Percentiles rank a stretch among this genome's conserved stretches.
Conservation (phyloP, 2,113 vertebrate species). For the Oostethus manadensis region DNA sequence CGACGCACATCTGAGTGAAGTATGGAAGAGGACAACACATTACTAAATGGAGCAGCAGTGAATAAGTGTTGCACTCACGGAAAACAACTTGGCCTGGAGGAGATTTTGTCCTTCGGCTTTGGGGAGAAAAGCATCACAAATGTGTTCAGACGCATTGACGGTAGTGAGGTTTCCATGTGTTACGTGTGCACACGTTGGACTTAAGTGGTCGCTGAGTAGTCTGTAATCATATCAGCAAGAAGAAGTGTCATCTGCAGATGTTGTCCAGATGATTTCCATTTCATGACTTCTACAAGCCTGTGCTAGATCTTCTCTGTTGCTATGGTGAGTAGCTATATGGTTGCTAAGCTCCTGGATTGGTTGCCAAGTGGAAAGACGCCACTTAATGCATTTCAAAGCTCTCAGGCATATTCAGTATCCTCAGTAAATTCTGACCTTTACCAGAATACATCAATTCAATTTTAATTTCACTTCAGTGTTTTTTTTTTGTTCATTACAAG, state of each 20-base stretch:
- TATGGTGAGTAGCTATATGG: slow-evolving; percentile 43
- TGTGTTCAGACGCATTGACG: not conserved
- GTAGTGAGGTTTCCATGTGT: no score
- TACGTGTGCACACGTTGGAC: not conserved
- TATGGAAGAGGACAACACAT: not conserved
- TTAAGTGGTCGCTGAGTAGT: slow-evolving; percentile 27
- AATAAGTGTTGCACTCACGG: not conserved
- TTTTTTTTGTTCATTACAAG: not conserved
- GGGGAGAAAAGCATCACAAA: not conserved
- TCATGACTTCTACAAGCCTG: slow-evolving; percentile 22
- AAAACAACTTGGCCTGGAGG: slow-evolving; percentile 3
- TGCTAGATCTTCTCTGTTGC: slow-evolving; percentile 38
- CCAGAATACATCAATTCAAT: not conserved
- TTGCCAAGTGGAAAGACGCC: slow-evolving; percentile 25
- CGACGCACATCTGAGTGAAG: not conserved
- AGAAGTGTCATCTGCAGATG: slow-evolving; percentile 19
- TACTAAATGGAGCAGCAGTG: slow-evolving; percentile 2
- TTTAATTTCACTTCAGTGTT: not conserved
- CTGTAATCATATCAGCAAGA: slow-evolving; percentile 19
- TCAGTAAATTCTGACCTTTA: slow-evolving; percentile 37
- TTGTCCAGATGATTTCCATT: slow-evolving; percentile 21
- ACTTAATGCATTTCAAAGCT: slow-evolving; percentile 21
- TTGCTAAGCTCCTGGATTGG: slow-evolving; percentile 28
- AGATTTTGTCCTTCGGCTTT: not conserved
- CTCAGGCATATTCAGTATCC: slow-evolving; percentile 32